Evolutionary conservation across 2,113 vertebrate genomes (phyloP).

Genomic region (Ancistrus triradiatus): DNA sequence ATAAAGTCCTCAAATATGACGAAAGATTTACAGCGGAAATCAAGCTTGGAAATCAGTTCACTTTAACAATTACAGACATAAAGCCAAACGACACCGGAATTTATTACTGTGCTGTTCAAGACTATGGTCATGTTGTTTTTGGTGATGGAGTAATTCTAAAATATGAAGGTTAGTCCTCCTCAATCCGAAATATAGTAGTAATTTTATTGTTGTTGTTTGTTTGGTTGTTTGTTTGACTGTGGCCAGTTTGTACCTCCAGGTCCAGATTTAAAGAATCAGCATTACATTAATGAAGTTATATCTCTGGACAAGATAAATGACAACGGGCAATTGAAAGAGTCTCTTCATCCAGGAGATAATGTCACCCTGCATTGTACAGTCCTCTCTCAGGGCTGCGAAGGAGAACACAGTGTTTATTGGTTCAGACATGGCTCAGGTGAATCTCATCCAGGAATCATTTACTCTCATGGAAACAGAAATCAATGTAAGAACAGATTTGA

Average conservation of each 20-base stretch:
- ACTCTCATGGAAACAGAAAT: slow-evolving; percentile 27
- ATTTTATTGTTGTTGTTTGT: not conserved
- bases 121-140: slow-evolving; percentile 21
- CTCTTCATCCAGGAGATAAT: too few relatives aligned
- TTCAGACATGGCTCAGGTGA: slow-evolving; percentile 36
- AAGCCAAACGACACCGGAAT: slow-evolving; percentile 19
- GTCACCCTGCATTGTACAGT: too few relatives aligned
- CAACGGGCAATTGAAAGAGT: too few relatives aligned
- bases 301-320: not conserved
- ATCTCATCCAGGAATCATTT: slow-evolving; percentile 38
- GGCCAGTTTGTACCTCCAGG: not conserved
- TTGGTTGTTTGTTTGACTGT: not conserved
- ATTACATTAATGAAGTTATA: not conserved
- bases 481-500: slow-evolving; percentile 30
- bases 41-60: not conserved
- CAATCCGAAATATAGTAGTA: too few relatives aligned
- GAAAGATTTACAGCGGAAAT: not conserved
- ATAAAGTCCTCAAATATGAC: slow-evolving; percentile 8
- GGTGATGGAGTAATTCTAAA: too few relatives aligned
- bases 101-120: slow-evolving; percentile 23
- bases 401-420: too few relatives aligned
- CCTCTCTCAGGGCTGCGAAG: too few relatives aligned
- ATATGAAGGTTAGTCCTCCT: slow-evolving; percentile 24
- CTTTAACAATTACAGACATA: slow-evolving; percentile 8
- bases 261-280: not conserved